These are phyloP conservation scores for Pyralis farinalis DNA, from an alignment of 2,888 invertebrate genomes.

Conservation along the genomic window DNA sequence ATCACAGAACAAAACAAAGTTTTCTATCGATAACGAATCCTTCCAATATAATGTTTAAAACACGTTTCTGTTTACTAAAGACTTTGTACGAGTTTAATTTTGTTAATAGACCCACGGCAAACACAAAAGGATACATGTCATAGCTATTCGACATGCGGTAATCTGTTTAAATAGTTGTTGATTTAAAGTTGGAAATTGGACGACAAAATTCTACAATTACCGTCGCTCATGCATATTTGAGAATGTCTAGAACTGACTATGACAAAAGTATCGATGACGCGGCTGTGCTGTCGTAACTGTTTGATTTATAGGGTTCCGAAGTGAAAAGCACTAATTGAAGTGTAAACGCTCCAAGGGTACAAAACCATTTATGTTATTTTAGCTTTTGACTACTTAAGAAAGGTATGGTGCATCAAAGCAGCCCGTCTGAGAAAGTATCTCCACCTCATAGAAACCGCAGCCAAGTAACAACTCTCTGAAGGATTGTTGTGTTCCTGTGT, in stretches of 20 bases:
- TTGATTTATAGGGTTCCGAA: background rate
- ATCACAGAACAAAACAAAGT: too few species aligned
- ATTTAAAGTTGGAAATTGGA: conserved; percentile 11
- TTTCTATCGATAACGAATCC: too few species aligned
- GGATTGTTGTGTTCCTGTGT: too few species aligned
- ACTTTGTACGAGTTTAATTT: conserved; percentile 5
- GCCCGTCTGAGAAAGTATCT: too few species aligned
- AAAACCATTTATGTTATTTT: too few species aligned
- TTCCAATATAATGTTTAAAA: too few species aligned
- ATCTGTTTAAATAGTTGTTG: background rate
- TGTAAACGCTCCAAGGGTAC: too few species aligned
- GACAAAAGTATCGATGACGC: conserved; percentile 25
- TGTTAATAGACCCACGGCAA: background rate
- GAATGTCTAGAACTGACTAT: conserved; percentile 20
- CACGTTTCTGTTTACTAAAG: conserved; percentile 2
- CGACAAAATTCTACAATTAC: conserved; percentile 28
- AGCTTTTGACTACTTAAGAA: too few species aligned
- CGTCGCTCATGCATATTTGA: conserved; percentile 31
- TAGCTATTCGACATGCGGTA: conserved; percentile 4
- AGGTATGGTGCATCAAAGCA: too few species aligned
- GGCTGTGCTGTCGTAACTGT: background rate
- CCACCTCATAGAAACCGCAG: too few species aligned
- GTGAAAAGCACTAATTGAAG: background rate
- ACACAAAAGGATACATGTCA: background rate
- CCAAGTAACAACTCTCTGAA: too few species aligned